phyloP scores from a whole-genome alignment of 2,888 invertebrate genomes.

The Ypsolopha sequella region DNA sequence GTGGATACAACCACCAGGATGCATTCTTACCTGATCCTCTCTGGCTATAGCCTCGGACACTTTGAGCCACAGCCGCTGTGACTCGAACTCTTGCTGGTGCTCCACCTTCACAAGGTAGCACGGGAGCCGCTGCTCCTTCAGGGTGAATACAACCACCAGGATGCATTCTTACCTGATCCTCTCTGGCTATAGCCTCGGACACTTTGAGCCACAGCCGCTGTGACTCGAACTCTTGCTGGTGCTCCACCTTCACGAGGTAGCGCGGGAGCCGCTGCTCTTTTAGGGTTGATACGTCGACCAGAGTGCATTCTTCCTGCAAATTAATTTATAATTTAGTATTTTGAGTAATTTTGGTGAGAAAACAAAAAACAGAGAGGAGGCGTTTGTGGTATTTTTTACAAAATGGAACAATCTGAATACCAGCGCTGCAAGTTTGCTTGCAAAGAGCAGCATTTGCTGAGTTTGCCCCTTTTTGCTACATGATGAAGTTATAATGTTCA shows the following conservation, averaged over 20 bases:
- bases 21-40: slow-evolving; percentile 78
- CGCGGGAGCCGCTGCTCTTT: slow-evolving; percentile 81
- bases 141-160: slow-evolving; percentile 80
- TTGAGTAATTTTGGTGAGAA: too few species aligned
- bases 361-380: too few species aligned
- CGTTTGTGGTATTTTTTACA: too few species aligned
- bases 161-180: slow-evolving; percentile 75
- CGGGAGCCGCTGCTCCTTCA: slow-evolving; percentile 79
- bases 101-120: slow-evolving; percentile 85
- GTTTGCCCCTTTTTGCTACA: too few species aligned
- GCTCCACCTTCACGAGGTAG: slow-evolving; percentile 81
- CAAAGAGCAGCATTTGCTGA: too few species aligned
- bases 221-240: slow-evolving; percentile 86
- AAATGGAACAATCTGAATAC: too few species aligned
- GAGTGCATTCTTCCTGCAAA: too few species aligned
- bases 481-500: too few species aligned
- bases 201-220: slow-evolving; percentile 90
- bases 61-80: slow-evolving; percentile 87
- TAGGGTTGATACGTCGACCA: slow-evolving; percentile 75
- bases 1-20: slow-evolving; percentile 79
- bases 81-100: slow-evolving; percentile 84
- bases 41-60: slow-evolving; percentile 87
- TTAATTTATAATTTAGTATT: too few species aligned
- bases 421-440: too few species aligned
- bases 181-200: slow-evolving; percentile 83